Conservation (phyloP, 2,888 invertebrate genomes). For the Dynastes hyllus region DNA sequence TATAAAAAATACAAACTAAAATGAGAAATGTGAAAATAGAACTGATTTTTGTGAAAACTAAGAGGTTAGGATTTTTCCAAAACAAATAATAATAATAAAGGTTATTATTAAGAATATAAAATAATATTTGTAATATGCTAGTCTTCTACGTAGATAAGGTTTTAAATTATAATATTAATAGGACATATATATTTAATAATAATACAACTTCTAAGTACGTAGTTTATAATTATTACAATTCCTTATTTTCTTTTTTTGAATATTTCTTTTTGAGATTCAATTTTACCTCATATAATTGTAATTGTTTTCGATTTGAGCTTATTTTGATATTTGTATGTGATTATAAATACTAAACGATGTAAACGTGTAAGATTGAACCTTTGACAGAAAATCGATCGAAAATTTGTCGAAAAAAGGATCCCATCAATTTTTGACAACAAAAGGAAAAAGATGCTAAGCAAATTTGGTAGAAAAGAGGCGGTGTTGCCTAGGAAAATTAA, state of each 20-base stretch:
- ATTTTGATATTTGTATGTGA: constrained; percentile 46
- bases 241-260: constrained; percentile 7
- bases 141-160: constrained; percentile 47
- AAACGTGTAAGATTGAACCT: neutral
- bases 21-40: constrained; percentile 34
- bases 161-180: constrained; percentile 32
- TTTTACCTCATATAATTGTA: constrained; percentile 12
- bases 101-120: constrained; percentile 29
- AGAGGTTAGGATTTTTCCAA: constrained; percentile 44
- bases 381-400: constrained; percentile 9
- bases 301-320: neutral
- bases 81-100: constrained; percentile 37
- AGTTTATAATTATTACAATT: constrained; percentile 1
- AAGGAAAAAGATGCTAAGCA: neutral
- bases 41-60: constrained; percentile 48
- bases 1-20: constrained; percentile 32
- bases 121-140: constrained; percentile 47
- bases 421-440: neutral
- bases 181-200: constrained; percentile 14
- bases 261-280: neutral
- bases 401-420: neutral
- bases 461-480: constrained; percentile 48
- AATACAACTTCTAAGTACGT: constrained; percentile 20
- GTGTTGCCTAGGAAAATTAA: constrained; percentile 66
- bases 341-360: constrained; percentile 1